Evolutionary conservation across 2,113 vertebrate species (phyloP).

Genomic region (Prolemur simus): DNA sequence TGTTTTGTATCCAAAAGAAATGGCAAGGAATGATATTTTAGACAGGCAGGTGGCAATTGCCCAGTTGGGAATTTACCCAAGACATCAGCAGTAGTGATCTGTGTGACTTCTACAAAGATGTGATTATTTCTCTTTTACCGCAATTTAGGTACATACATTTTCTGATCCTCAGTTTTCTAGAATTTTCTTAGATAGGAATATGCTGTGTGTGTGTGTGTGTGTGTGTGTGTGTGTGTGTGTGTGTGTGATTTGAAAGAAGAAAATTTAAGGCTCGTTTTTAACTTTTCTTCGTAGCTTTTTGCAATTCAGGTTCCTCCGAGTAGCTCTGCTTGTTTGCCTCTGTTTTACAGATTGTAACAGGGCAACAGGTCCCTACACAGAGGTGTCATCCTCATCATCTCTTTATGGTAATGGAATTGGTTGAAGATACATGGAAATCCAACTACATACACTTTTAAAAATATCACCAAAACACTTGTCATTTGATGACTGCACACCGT

Average conservation of each 20-base stretch:
- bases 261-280: background rate
- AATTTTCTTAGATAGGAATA: conserved; percentile 14
- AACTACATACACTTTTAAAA: background rate
- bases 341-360: background rate
- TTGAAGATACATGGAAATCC: background rate
- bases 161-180: background rate
- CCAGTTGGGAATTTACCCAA: background rate
- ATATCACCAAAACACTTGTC: background rate
- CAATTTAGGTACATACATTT: background rate
- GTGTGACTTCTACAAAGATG: background rate
- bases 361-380: background rate
- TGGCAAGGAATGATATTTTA: background rate
- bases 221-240: background rate
- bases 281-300: background rate
- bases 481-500: background rate
- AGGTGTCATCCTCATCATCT: background rate
- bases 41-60: background rate
- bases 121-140: background rate
- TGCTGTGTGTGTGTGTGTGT: background rate
- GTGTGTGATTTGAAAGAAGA: background rate
- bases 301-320: background rate
- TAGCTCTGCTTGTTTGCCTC: conserved; percentile 5
- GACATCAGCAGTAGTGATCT: background rate
- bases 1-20: background rate
- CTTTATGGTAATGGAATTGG: background rate